phyloP scores from a whole-genome alignment of 2,888 invertebrate genomes.

The Artemia sinica region DNA sequence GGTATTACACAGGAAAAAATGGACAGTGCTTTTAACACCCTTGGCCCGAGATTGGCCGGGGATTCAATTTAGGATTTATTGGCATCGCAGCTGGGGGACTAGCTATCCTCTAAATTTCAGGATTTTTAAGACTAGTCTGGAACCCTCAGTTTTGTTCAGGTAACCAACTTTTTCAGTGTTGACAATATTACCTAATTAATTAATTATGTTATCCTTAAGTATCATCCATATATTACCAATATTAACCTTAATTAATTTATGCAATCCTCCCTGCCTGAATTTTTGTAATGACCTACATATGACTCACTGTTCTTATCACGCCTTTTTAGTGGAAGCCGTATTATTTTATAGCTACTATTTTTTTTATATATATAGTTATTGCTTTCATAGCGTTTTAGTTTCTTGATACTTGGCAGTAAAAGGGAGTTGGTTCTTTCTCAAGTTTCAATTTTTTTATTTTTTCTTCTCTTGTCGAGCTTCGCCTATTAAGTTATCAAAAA shows the following conservation, averaged over 20 bases:
- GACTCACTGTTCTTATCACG: neutral
- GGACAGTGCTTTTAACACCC: too few relatives aligned
- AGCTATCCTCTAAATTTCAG: too few relatives aligned
- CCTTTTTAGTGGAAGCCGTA: neutral
- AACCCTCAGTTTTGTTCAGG: too few relatives aligned
- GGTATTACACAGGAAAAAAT: too few relatives aligned
- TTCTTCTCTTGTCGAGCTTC: neutral
- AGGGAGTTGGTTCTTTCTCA: neutral
- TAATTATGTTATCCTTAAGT: too few relatives aligned
- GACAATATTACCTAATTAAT: too few relatives aligned
- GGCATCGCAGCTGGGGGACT: too few relatives aligned
- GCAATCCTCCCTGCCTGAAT: neutral
- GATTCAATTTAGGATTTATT: too few relatives aligned
- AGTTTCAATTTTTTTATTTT: neutral
- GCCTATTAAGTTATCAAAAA: neutral
- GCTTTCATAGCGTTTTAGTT: neutral
- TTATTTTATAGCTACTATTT: neutral
- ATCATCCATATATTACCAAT: too few relatives aligned
- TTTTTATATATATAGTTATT: neutral
- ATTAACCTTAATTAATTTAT: conserved; percentile 15
- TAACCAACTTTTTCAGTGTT: too few relatives aligned
- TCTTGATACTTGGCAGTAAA: neutral
- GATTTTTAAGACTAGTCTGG: too few relatives aligned
- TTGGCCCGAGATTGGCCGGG: too few relatives aligned
- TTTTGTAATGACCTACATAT: neutral